phyloP scores from a whole-genome alignment of 1,140 invertebrate species.

The Zaprionus nigranus region DNA sequence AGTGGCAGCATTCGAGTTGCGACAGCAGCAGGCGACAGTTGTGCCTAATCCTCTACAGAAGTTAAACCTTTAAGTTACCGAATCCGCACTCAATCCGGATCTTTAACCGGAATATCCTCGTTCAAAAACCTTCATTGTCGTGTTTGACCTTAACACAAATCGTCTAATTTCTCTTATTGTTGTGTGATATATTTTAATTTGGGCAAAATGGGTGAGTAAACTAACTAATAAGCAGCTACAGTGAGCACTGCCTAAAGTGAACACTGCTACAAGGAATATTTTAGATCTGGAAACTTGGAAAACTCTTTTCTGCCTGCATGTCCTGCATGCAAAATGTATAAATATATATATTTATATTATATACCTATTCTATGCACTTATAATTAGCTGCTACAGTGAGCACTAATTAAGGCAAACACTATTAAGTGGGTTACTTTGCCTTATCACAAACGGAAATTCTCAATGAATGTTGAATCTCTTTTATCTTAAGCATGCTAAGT shows the following conservation, averaged over 20 bases:
- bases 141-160: background rate
- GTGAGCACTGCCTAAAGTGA: background rate
- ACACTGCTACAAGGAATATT: background rate
- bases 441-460: too few species aligned
- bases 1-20: slow-evolving; percentile 49
- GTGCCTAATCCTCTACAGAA: slow-evolving; percentile 40
- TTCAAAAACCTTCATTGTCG: background rate
- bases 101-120: background rate
- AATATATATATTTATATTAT: too few species aligned
- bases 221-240: slow-evolving; percentile 8
- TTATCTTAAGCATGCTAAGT: background rate
- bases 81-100: background rate
- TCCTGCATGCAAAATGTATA: too few species aligned
- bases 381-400: too few species aligned
- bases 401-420: too few species aligned
- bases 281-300: too few species aligned
- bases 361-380: too few species aligned
- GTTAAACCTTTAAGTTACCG: too few species aligned
- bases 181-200: slow-evolving; percentile 55
- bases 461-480: background rate
- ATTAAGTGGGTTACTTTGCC: too few species aligned
- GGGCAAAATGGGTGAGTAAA: slow-evolving; percentile 69
- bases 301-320: too few species aligned
- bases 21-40: slow-evolving; percentile 42
- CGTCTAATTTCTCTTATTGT: slow-evolving; percentile 26